Base-by-base conservation (phyloP, 2,113 vertebrate genomes). In the Cyrtonyx montezumae region DNA sequence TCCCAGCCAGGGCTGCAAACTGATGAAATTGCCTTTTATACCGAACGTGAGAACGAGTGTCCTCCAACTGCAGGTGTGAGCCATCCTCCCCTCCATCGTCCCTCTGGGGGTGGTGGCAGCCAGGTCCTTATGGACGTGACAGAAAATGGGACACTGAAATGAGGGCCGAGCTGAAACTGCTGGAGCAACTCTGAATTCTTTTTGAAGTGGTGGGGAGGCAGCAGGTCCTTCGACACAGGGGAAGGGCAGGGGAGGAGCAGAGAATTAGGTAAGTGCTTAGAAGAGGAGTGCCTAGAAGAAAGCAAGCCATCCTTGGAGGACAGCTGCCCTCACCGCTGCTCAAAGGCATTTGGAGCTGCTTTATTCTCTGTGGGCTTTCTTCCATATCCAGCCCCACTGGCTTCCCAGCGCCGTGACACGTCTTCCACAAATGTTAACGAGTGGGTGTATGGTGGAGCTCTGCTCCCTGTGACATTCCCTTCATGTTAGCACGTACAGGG, bases 1-100 rank as follows among this genome's bases (percentile, higher is more conserved):
- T 94, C 28, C 23, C 93, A 94, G 86, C 79, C 86, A 96, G 80
- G 73, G 71, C 82, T 93, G 66, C 75, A 85, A 59, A 66, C 4
- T 66, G 42, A 94, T 90, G 88, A 67, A 88, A 74, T 40, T 92
- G 83, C 88, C 65, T 95, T 91, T 90, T 69, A 25, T 6, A 40
- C 13, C 1, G 11, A 83, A 82, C 4, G 3, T 43, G 82, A 0
- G 8, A 79, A 59, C 6, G 30, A 93, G 14, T 58, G 76, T 62
- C 48, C 85, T 43, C 34, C 34, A 45, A 43, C 19, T 26, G 71
- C 79, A 25, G 84, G 56, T 53, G 22, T 4, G 87, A 78, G 75
- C 37, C 79, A 28, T 7, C 6, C 59, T 86, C 88, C 83, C 77
- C 76, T 0, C 78, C 48, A n/a, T 3, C 66, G 84, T 28, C 85